Evolutionary conservation across 1,140 invertebrate species (phyloP).

Genomic region (Drosophila asahinai): DNA sequence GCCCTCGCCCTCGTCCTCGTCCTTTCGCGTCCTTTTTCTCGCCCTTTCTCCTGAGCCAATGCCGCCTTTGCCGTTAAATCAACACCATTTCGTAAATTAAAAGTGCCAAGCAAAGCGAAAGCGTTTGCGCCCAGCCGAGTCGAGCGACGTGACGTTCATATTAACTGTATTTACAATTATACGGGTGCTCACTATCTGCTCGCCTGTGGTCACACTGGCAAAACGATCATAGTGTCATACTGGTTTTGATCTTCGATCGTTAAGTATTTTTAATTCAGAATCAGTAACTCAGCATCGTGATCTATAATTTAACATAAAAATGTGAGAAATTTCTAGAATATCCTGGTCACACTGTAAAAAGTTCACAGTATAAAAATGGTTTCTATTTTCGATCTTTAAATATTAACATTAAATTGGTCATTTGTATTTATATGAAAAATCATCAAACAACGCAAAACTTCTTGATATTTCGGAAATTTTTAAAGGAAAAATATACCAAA

Average conservation of each 20-base stretch:
- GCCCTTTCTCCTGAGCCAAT: conserved; percentile 11
- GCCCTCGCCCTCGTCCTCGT: not conserved
- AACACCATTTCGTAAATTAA: conserved; percentile 84
- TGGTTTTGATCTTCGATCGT: no score
- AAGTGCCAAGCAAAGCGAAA: conserved; percentile 71
- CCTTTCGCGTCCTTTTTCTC: conserved; percentile 15
- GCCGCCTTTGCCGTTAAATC: conserved; percentile 75
- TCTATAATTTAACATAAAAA: no score
- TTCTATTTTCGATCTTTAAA: not conserved
- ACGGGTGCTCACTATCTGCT: conserved; percentile 50
- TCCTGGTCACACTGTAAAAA: not conserved
- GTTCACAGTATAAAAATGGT: not conserved
- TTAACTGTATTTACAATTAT: conserved; percentile 84
- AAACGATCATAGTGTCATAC: not conserved
- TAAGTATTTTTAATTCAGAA: no score
- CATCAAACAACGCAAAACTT: no score
- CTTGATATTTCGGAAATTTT: no score
- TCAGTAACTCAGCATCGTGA: no score
- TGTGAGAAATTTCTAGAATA: no score
- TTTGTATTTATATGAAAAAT: no score
- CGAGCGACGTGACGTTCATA: conserved; percentile 55
- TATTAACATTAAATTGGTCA: not conserved
- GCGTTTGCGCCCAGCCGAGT: conserved; percentile 33
- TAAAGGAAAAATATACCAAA: no score
- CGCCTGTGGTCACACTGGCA: conserved; percentile 11